Evolutionary conservation across 1,140 invertebrate species (phyloP).

Genomic region (Magallana gigas): DNA sequence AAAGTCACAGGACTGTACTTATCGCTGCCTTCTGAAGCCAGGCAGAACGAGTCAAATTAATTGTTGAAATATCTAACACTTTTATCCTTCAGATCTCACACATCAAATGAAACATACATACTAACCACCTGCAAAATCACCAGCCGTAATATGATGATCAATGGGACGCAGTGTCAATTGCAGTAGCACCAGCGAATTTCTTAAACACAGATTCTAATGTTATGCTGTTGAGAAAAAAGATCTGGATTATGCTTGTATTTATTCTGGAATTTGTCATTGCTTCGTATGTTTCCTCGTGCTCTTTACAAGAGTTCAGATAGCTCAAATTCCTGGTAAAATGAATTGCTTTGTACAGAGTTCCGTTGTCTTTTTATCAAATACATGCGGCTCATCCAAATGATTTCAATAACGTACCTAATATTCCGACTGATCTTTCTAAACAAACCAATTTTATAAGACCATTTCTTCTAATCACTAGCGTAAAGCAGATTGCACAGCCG

Average conservation of each 20-base stretch:
- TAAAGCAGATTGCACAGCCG: no score
- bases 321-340: no score
- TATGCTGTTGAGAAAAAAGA: background rate
- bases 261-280: background rate
- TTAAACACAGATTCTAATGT: background rate
- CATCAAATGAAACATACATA: slow-evolving; percentile 8
- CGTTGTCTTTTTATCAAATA: no score
- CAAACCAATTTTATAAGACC: no score
- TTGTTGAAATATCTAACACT: slow-evolving; percentile 10
- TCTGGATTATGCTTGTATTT: background rate
- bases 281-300: background rate
- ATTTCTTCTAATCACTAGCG: no score
- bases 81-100: background rate
- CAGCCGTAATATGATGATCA: background rate
- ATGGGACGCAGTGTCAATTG: background rate
- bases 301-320: no score
- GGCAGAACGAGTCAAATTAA: background rate
- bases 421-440: no score
- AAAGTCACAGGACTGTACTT: background rate
- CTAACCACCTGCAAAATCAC: slow-evolving; percentile 20
- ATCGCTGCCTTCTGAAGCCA: background rate
- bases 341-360: no score
- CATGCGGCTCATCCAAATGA: no score
- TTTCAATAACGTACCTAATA: no score
- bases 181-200: background rate